Evolutionary conservation across 2,113 vertebrate species (phyloP).

Genomic region (Uropsilus gracilis): DNA sequence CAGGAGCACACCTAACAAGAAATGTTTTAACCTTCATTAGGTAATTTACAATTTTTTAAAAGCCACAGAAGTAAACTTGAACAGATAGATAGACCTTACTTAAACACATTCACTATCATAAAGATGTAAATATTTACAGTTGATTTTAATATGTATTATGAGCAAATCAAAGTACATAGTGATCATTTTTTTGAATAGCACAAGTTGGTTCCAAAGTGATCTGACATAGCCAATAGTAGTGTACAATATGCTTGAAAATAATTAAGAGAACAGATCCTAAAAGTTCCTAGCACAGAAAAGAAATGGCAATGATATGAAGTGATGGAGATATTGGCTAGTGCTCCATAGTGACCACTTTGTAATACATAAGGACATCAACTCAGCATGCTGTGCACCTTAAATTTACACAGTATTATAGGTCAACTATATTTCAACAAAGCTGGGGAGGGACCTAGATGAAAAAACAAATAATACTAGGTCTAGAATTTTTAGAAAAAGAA

Average conservation of each 20-base stretch:
- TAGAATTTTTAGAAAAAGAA: background rate
- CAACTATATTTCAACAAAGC: background rate
- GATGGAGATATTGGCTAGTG: background rate
- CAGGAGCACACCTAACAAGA: background rate
- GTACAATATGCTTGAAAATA: background rate
- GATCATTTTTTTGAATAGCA: background rate
- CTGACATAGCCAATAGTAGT: background rate
- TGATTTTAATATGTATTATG: background rate
- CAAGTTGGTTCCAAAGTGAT: background rate
- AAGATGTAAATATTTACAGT: background rate
- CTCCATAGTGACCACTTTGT: background rate
- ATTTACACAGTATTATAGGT: background rate
- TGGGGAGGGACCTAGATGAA: background rate
- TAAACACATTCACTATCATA: background rate
- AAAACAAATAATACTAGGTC: background rate
- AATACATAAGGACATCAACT: background rate
- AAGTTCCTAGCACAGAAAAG: background rate
- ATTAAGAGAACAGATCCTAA: background rate
- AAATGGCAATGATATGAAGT: background rate
- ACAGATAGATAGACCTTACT: background rate
- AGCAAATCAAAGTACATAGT: background rate
- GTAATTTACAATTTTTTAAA: background rate
- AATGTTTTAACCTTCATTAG: background rate
- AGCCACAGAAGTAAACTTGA: background rate
- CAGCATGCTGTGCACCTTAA: background rate